Evolutionary conservation across 2,797 vertebrate genomes (phyloP), one percentile per base, ranked within the genome.

Genomic region (Danio jaintianensis): DNA sequence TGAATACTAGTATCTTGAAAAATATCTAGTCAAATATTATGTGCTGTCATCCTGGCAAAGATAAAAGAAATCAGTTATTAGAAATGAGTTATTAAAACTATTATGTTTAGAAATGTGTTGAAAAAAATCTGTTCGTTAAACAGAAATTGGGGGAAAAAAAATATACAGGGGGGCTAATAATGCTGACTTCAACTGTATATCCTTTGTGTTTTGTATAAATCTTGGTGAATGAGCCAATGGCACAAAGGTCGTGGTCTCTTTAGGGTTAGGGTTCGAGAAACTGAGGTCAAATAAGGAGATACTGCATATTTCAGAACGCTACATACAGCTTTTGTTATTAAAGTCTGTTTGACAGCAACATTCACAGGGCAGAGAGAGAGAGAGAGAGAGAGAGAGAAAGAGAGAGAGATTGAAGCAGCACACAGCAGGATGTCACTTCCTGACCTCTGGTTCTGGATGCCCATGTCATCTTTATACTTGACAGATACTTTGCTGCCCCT

Each of bases 381-480:
- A 43, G 68, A 74, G 42, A 68, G 47, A 66, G 48, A 36, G 55
- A 69, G 69, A 56, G 69, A 13, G 69, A 75, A 55, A 36, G 43
- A 77, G 66, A 82, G 78, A 69, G 78, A 79, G 8, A 84, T 29
- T 29, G 29, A 82, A 56, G 68, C 73, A 83, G 75, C 77, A 83
- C 66, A 48, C 83, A 77, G 83, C 82, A 84, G 84, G 85, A 89
- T 89, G 89, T 91, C 89, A 86, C 82, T 86, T 88, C 64, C 78
- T 87, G 86, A 90, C 85, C 85, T 87, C 88, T 81, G 83, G 88
- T 85, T 82, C 80, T 77, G 83, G 68, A 85, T 83, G 85, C 82
- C 83, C 84, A 84, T 87, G 89, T 88, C 89, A 89, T 88, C 85
- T 85, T 84, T 77, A 79, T 85, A 85, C 82, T 89, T 91, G 91